Conservation (phyloP, 35 echinoderm and acorn worm species). For the Heliocidaris erythrogramma region DNA sequence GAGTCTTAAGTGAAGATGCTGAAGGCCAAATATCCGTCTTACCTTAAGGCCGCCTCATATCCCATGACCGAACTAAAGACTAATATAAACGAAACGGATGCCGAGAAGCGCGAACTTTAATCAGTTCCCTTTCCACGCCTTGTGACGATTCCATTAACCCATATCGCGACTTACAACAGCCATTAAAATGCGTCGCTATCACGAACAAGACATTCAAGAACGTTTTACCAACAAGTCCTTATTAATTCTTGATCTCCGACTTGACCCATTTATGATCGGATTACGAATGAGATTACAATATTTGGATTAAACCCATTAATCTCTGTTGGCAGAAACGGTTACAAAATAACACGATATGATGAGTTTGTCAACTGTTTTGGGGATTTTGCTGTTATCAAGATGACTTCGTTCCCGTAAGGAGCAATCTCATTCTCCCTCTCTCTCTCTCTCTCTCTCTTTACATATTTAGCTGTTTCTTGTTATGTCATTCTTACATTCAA, state of each 20-base stretch:
- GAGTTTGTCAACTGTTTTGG: background rate
- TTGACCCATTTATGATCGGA: background rate
- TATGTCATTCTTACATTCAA: no score
- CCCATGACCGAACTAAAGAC: background rate
- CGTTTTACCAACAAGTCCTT: background rate
- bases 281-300: background rate
- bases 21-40: no score
- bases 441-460: background rate
- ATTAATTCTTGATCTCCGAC: background rate
- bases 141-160: constrained; percentile 10
- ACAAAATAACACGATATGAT: background rate
- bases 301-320: background rate
- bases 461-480: no score
- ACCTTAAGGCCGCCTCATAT: background rate
- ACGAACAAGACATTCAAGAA: background rate
- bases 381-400: background rate
- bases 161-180: background rate
- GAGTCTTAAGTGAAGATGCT: background rate
- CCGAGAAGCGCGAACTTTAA: background rate
- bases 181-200: background rate
- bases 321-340: background rate
- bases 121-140: background rate
- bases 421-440: background rate
- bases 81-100: background rate
- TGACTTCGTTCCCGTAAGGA: background rate